Evolutionary conservation across 2,888 invertebrate genomes (phyloP).

Genomic region (Dolomedes plantarius): DNA sequence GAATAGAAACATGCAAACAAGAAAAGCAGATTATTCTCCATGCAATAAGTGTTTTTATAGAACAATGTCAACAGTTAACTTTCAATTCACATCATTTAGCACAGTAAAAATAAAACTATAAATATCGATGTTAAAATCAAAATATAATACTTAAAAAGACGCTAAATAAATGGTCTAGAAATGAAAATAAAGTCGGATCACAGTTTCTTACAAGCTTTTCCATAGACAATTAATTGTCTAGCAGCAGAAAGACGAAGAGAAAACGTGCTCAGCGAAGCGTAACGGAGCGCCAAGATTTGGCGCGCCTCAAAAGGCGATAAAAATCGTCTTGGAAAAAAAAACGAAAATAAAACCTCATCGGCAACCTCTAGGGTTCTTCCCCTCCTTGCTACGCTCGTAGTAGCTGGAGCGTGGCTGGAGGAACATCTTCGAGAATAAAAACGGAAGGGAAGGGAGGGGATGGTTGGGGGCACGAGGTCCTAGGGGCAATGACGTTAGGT

Average conservation of each 20-base stretch:
- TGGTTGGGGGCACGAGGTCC: conserved; percentile 38
- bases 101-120: too few species aligned
- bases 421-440: conserved; percentile 47
- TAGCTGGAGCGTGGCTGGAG: conserved; percentile 59
- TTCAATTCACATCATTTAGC: too few species aligned
- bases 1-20: too few species aligned
- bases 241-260: background rate
- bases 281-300: conserved; percentile 50
- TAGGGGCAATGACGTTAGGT: conserved; percentile 63
- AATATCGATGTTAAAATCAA: too few species aligned
- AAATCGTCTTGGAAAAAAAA: conserved; percentile 20
- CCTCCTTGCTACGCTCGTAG: conserved; percentile 58
- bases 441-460: conserved; percentile 21
- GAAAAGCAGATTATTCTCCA: too few species aligned
- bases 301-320: conserved; percentile 36
- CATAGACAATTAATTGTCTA: background rate
- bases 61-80: too few species aligned
- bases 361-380: conserved; percentile 52
- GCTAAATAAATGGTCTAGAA: too few species aligned
- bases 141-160: too few species aligned
- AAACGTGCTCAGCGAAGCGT: conserved; percentile 13
- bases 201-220: too few species aligned
- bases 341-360: conserved; percentile 15
- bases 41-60: too few species aligned
- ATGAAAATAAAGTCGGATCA: too few species aligned